A percentile compares a stretch with the other conserved stretches of the same genome.
Evolutionary conservation across 2,797 vertebrate species (phyloP).

Genomic region (Enteromius unitaeniatus): DNA sequence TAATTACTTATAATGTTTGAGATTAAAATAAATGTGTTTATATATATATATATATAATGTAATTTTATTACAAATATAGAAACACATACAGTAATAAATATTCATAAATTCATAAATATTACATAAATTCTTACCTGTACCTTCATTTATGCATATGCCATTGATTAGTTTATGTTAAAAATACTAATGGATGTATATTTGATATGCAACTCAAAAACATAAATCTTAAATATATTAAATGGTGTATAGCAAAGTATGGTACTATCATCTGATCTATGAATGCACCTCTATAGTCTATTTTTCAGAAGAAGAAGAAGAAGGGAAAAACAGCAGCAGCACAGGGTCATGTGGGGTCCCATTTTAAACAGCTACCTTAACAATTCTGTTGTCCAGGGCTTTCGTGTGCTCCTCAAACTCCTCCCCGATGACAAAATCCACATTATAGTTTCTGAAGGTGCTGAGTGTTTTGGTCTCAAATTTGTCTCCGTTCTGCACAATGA

Average conservation of each 20-base stretch:
- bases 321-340: background rate
- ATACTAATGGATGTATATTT: background rate
- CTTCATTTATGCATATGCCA: background rate
- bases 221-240: background rate
- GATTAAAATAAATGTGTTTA: background rate
- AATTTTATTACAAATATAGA: background rate
- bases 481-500: conserved; percentile 86
- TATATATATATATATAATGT: background rate
- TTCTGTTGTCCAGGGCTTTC: conserved; percentile 87
- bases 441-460: conserved; percentile 92
- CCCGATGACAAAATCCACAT: conserved; percentile 83
- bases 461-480: conserved; percentile 87
- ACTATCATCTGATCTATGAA: no score
- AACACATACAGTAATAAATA: no score
- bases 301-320: no score
- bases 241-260: background rate
- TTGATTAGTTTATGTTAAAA: background rate
- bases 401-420: conserved; percentile 90
- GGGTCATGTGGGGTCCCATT: background rate
- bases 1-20: background rate
- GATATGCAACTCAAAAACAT: background rate
- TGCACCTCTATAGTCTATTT: no score
- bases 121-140: background rate
- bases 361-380: conserved; percentile 80
- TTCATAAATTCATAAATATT: background rate